These are phyloP conservation scores for Diplolepis rosae DNA, from an alignment of 2,888 invertebrate species.

Conservation along the genomic window DNA sequence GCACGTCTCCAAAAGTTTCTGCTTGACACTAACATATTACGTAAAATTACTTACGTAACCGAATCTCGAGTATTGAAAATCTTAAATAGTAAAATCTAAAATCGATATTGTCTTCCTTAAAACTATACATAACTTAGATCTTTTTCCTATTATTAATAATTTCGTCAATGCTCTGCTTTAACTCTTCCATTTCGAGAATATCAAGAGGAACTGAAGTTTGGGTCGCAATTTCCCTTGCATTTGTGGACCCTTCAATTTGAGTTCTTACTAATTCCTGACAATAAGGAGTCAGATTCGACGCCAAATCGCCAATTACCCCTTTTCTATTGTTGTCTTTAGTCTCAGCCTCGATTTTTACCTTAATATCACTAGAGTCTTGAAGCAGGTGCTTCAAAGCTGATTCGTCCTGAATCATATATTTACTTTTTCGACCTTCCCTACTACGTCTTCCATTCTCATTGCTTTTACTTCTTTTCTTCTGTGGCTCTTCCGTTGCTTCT, in stretches of 20 bases:
- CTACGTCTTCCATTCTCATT: constrained; percentile 55
- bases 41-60: constrained; percentile 15
- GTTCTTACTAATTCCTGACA: constrained; percentile 64
- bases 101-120: not conserved
- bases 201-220: constrained; percentile 70
- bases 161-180: constrained; percentile 71
- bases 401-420: constrained; percentile 65
- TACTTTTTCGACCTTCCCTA: constrained; percentile 62
- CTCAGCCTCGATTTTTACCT: constrained; percentile 56
- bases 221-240: constrained; percentile 69
- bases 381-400: constrained; percentile 62
- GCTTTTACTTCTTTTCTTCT: constrained; percentile 62
- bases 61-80: constrained; percentile 4
- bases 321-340: constrained; percentile 59
- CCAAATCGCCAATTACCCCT: constrained; percentile 61
- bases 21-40: not conserved
- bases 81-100: not conserved
- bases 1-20: not conserved
- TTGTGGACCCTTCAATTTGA: constrained; percentile 59
- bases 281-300: constrained; percentile 64
- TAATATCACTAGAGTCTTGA: constrained; percentile 60
- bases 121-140: not conserved
- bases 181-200: constrained; percentile 70
- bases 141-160: constrained; percentile 64
- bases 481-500: constrained; percentile 46